A percentile compares a stretch with the other conserved stretches of the same genome.
phyloP scores from a whole-genome alignment of 2,113 vertebrate genomes.

The Hymenochirus boettgeri region DNA sequence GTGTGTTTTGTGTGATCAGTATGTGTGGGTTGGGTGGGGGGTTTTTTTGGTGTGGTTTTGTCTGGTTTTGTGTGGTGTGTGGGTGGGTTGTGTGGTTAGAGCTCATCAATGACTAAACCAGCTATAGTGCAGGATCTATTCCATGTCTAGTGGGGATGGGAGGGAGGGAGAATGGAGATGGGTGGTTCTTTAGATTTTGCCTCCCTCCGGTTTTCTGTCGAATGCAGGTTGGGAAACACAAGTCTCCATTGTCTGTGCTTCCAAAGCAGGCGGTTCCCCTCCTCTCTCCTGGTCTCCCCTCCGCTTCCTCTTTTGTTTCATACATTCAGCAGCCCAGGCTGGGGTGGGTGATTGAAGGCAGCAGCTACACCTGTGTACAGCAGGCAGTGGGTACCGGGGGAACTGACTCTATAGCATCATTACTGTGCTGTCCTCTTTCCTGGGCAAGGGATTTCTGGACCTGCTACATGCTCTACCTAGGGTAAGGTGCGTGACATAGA shows the following conservation, averaged over 20 bases:
- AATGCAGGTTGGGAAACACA: conserved; percentile 38
- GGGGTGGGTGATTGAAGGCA: neutral
- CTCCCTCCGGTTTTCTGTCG: conserved; percentile 43
- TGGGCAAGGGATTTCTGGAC: neutral
- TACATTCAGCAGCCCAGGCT: conserved; percentile 27
- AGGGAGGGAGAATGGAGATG: too few species aligned
- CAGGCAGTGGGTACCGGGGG: neutral
- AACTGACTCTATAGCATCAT: neutral
- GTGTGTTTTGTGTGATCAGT: too few species aligned
- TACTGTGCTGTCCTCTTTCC: neutral
- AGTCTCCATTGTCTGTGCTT: conserved; percentile 32
- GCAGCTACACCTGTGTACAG: neutral
- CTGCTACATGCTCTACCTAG: conserved; percentile 5
- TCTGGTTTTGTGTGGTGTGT: too few species aligned
- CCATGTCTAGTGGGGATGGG: too few species aligned
- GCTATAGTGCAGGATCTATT: too few species aligned
- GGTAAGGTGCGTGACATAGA: conserved; percentile 8
- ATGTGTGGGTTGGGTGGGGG: too few species aligned
- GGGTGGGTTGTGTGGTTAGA: too few species aligned
- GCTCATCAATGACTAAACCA: too few species aligned
- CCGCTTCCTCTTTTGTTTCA: conserved; percentile 54
- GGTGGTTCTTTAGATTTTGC: conserved; percentile 31
- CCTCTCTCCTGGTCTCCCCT: conserved; percentile 21
- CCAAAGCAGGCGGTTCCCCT: conserved; percentile 43
- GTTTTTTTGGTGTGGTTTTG: too few species aligned